A percentile compares a stretch with the other conserved stretches of the same genome.
Evolutionary conservation across 2,888 invertebrate genomes (phyloP).

Genomic region (Cryptops parisi): DNA sequence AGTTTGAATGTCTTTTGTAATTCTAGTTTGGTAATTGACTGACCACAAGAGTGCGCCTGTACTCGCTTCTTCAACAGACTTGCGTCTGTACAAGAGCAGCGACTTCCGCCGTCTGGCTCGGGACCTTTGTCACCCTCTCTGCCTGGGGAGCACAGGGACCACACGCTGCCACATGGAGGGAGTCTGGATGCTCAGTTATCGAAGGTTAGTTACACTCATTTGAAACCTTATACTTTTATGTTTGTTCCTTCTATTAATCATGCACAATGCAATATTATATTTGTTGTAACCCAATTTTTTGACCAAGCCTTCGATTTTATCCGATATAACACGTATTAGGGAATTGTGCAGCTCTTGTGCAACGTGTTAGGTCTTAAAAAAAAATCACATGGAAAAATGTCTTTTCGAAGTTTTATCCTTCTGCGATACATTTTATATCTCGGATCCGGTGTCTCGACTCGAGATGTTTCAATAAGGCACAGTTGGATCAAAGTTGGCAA

Average conservation of each 20-base stretch:
- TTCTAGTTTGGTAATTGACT: slow-evolving; percentile 15
- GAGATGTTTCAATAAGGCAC: no score
- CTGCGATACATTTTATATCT: no score
- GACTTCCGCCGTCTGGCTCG: slow-evolving; percentile 29
- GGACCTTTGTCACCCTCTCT: slow-evolving; percentile 17
- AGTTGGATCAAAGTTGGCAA: no score
- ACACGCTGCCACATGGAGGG: slow-evolving; percentile 38
- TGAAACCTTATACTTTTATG: neutral
- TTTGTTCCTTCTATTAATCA: neutral
- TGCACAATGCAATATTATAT: neutral
- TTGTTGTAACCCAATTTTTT: no score
- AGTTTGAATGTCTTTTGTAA: slow-evolving; percentile 15
- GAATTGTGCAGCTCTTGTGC: no score
- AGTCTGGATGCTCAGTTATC: slow-evolving; percentile 18
- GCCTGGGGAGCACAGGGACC: slow-evolving; percentile 23
- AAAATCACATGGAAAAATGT: no score
- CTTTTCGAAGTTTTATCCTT: no score
- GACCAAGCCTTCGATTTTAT: no score
- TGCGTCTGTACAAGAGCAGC: slow-evolving; percentile 92
- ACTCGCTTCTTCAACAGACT: slow-evolving; percentile 43
- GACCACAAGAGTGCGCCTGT: slow-evolving; percentile 15
- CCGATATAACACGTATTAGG: no score
- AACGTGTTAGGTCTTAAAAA: no score
- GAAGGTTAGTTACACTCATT: slow-evolving; percentile 13
- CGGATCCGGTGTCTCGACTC: no score